Evolutionary conservation across 2,888 invertebrate genomes (phyloP), one percentile per base, ranked within the genome.

Genomic region (Heliconius aoede): DNA sequence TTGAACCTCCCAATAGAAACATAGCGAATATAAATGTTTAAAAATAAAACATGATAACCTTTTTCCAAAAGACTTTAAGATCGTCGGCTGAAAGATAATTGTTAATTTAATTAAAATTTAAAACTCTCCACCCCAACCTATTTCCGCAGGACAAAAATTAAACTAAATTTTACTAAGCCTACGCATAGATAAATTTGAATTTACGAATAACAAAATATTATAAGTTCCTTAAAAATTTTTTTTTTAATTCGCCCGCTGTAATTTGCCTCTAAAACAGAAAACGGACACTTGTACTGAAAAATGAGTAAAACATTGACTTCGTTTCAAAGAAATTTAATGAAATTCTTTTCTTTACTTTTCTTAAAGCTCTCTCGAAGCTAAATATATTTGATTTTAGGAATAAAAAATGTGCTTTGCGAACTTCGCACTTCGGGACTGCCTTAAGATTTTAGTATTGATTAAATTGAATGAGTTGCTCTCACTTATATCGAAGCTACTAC

Each of bases 281-380:
- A 69, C 24, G 13, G n/a, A 75, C 46, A 46, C 46, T 60, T 8
- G 30, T 62, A 69, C 24, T 26, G 71, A 62, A 71, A 64, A 28
- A 36, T 40, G 71, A 64, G 69, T 32, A 46, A 62, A 62, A 55
- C 30, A 51, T 61, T 28, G 64, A 64, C 46, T 62, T 26, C 9
- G 46, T 32, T 72, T 62, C 40, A 72, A n/a, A 46, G 26, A 77
- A 74, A 76, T 67, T 76, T 77, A 77, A 77, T 78, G 72, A 78
- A 80, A 80, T 80, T 79, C 76, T 76, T 77, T n/a, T 69, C 73
- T 71, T 76, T 65, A 51, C 62, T 67, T 55, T 64, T 74, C 72
- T 69, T 28, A 72, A 65, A 55, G 55, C 58, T 76, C 28, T 61
- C 58, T 60, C 36, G 18, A 67, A 28, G 61, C 73, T 67, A 24